Evolutionary conservation across 2,113 vertebrate species (phyloP).

Genomic region (Peromyscus californicus): DNA sequence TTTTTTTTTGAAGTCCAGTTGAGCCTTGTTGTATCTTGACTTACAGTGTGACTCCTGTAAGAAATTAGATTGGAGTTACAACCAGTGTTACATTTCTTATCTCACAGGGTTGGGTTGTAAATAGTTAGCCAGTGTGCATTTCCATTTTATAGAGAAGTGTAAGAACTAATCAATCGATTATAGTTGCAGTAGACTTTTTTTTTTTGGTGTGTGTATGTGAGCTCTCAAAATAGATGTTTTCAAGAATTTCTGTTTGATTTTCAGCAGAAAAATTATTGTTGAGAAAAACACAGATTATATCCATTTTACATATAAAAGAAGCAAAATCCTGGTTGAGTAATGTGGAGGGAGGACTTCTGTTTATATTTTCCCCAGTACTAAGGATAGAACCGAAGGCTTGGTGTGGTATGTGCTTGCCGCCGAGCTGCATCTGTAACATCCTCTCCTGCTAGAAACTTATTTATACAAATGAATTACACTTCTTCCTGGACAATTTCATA

Average conservation of each 20-base stretch:
- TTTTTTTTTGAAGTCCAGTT: not conserved
- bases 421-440: not conserved
- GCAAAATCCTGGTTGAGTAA: not conserved
- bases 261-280: not conserved
- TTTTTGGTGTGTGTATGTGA: not conserved
- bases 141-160: not conserved
- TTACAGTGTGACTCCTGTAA: not conserved
- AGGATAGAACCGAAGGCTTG: not conserved
- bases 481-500: not conserved
- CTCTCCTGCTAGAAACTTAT: not conserved
- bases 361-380: not conserved
- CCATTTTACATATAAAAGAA: not conserved
- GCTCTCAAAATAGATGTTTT: not conserved
- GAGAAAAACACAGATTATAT: not conserved
- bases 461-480: not conserved
- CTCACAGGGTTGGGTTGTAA: conserved; percentile 30
- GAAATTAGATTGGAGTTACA: conserved; percentile 42
- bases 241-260: not conserved
- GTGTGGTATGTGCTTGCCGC: not conserved
- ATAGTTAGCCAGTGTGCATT: conserved; percentile 2
- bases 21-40: not conserved
- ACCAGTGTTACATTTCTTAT: conserved; percentile 31
- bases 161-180: not conserved
- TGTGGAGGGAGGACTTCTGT: not conserved
- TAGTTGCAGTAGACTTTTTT: not conserved